Evolutionary conservation across 2,797 vertebrate genomes (phyloP).

Genomic region (Knipowitschia caucasica): DNA sequence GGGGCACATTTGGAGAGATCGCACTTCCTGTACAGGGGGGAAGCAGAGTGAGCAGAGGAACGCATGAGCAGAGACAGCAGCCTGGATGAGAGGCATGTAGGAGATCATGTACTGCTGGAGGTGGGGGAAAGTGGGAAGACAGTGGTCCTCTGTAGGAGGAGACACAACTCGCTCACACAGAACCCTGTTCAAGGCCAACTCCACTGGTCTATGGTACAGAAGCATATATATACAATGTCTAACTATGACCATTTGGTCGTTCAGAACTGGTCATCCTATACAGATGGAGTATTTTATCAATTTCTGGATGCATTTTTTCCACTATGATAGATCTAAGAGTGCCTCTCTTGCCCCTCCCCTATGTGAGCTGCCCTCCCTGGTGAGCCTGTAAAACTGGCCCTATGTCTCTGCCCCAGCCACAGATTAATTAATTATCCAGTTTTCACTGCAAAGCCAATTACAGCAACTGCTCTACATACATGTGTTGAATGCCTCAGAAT

Average conservation of each 20-base stretch:
- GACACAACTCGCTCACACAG: too few relatives aligned
- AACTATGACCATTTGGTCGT: neutral
- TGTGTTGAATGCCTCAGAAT: constrained; percentile 83
- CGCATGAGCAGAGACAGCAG: too few relatives aligned
- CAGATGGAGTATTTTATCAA: neutral
- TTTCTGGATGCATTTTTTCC: constrained; percentile 7
- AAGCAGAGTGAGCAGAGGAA: too few relatives aligned
- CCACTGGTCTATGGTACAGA: too few relatives aligned
- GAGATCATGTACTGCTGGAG: too few relatives aligned
- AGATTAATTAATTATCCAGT: constrained; percentile 91
- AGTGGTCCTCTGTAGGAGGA: too few relatives aligned
- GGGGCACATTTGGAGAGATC: too few relatives aligned
- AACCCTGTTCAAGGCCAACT: too few relatives aligned
- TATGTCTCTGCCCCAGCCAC: constrained; percentile 85
- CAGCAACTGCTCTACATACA: constrained; percentile 80
- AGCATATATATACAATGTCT: neutral
- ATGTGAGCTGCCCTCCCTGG: constrained; percentile 39
- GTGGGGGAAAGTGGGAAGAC: too few relatives aligned
- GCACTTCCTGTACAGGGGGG: too few relatives aligned
- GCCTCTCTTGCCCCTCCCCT: neutral
- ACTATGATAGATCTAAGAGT: constrained; percentile 35
- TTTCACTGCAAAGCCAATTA: constrained; percentile 82
- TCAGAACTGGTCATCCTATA: too few relatives aligned
- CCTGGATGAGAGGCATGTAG: too few relatives aligned
- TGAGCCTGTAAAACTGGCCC: constrained; percentile 88